These are phyloP conservation scores for Agrilus cyanescens DNA, from an alignment of 2,888 invertebrate species.

Conservation along the genomic window DNA sequence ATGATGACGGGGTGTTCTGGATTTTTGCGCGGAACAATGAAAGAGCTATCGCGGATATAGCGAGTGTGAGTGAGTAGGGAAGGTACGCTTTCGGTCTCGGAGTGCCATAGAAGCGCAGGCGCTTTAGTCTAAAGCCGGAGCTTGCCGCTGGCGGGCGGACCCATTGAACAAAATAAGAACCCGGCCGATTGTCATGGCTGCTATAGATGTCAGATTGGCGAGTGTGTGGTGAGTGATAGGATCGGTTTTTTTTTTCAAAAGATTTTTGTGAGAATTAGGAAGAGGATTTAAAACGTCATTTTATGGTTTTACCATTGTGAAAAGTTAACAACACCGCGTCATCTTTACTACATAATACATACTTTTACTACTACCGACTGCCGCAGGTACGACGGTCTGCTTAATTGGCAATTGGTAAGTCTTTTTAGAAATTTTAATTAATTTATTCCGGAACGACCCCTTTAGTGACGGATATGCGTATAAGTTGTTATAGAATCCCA, in stretches of 20 bases:
- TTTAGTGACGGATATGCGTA: no score
- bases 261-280: constrained; percentile 19
- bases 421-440: no score
- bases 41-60: constrained; percentile 24
- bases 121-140: constrained; percentile 25
- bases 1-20: not conserved
- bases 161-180: constrained; percentile 24
- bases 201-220: constrained; percentile 22
- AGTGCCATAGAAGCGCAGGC: constrained; percentile 26
- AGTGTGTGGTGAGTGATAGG: constrained; percentile 25
- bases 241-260: constrained; percentile 6
- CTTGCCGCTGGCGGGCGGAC: constrained; percentile 31
- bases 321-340: no score
- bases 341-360: no score
- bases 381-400: no score
- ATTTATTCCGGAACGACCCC: no score
- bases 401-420: no score
- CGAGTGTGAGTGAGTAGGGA: constrained; percentile 18
- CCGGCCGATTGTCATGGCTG: constrained; percentile 27
- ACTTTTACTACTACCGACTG: no score
- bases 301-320: constrained; percentile 13
- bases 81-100: constrained; percentile 19
- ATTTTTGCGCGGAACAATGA: constrained; percentile 6
- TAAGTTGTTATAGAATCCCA: no score
- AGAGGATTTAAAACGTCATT: constrained; percentile 24